A percentile compares a stretch with the other conserved stretches of the same genome.
phyloP scores from a whole-genome alignment of 2,113 vertebrate species.

The Apodemus speciosus region DNA sequence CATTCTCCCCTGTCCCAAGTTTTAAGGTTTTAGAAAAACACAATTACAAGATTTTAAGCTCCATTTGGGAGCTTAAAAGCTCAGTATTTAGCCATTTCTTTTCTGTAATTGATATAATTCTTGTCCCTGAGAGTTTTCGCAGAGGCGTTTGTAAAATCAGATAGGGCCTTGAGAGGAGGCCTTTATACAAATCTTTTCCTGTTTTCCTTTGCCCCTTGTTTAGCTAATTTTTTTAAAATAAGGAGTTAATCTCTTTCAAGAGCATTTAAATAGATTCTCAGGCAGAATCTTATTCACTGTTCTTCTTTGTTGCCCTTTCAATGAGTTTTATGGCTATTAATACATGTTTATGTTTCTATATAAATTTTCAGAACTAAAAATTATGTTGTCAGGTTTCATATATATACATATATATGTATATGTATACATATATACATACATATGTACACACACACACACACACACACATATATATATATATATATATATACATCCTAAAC shows the following conservation, averaged over 20 bases:
- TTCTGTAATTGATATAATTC: not conserved
- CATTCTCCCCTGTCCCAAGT: not conserved
- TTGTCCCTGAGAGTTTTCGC: not conserved
- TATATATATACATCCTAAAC: not conserved
- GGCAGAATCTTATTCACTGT: not conserved
- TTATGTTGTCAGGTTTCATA: not conserved
- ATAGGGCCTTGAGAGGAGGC: not conserved
- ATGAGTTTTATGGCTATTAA: not conserved
- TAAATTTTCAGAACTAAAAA: slow-evolving; percentile 1
- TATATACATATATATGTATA: too few relatives aligned
- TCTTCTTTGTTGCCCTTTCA: not conserved
- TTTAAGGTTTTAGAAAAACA: not conserved
- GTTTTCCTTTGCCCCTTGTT: not conserved
- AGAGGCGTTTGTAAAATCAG: too few relatives aligned
- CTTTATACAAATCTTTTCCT: not conserved
- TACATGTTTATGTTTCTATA: not conserved
- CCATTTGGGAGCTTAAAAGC: not conserved
- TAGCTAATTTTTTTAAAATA: too few relatives aligned
- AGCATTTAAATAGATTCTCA: not conserved
- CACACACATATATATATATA: too few relatives aligned
- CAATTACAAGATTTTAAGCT: not conserved
- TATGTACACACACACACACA: too few relatives aligned
- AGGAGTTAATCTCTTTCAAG: not conserved
- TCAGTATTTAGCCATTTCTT: not conserved
- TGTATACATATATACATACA: not conserved